A percentile compares a stretch with the other conserved stretches of the same genome.
Evolutionary conservation across 1,140 invertebrate species (phyloP).

Genomic region (Cyphomyrmex costatus): DNA sequence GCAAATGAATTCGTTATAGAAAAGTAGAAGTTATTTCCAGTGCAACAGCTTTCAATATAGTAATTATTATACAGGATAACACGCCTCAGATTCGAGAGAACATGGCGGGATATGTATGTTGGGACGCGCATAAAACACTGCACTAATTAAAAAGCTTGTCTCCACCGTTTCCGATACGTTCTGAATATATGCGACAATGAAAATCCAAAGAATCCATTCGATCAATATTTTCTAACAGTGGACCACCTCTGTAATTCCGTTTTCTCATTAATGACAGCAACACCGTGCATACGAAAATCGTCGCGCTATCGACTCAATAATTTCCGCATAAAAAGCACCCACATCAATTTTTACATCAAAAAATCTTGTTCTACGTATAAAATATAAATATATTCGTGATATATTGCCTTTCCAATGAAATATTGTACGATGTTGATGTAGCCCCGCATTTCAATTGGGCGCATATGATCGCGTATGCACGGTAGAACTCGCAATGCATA

Average conservation of each 20-base stretch:
- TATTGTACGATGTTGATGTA: not conserved
- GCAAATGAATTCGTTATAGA: not conserved
- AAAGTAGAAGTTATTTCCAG: constrained; percentile 17
- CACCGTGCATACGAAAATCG: constrained; percentile 37
- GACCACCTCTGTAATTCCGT: constrained; percentile 77
- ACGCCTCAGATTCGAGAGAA: constrained; percentile 67
- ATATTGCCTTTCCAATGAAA: not conserved
- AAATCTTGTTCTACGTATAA: not conserved
- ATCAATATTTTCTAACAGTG: constrained; percentile 75
- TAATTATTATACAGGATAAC: not conserved
- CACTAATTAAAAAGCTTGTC: constrained; percentile 70
- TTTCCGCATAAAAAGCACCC: not conserved
- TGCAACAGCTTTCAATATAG: not conserved
- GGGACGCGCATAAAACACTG: constrained; percentile 80
- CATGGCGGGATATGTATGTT: constrained; percentile 48
- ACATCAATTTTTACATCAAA: not conserved
- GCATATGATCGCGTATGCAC: constrained; percentile 25
- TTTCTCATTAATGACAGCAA: constrained; percentile 19
- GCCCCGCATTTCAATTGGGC: not conserved
- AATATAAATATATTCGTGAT: constrained; percentile 4
- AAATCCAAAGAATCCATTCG: constrained; percentile 39
- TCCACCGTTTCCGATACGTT: constrained; percentile 57
- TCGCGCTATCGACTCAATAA: not conserved
- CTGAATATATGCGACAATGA: constrained; percentile 16
- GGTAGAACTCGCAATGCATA: constrained; percentile 31